Conservation (phyloP, 2,797 vertebrate genomes). For the Eupleurogrammus muticus region DNA sequence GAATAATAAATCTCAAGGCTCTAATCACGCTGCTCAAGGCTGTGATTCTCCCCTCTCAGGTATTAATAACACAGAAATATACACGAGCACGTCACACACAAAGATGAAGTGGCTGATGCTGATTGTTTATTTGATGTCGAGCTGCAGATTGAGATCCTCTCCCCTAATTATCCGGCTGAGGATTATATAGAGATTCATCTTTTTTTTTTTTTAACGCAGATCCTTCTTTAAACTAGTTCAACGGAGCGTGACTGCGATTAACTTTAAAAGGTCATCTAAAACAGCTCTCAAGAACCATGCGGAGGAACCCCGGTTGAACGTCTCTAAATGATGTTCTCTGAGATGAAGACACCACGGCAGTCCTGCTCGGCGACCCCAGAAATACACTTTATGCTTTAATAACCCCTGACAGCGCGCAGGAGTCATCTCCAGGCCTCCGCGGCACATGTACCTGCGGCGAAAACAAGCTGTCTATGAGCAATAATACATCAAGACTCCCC, state of each 20-base stretch:
- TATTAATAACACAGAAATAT: constrained; percentile 57
- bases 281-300: constrained; percentile 69
- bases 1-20: constrained; percentile 61
- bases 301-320: constrained; percentile 76
- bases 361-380: constrained; percentile 66
- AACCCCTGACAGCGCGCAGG: constrained; percentile 69
- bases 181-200: constrained; percentile 36
- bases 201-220: neutral
- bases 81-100: constrained; percentile 40
- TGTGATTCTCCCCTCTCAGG: constrained; percentile 53
- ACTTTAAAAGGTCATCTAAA: constrained; percentile 80
- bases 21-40: constrained; percentile 58
- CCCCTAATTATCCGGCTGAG: constrained; percentile 57
- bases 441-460: constrained; percentile 72
- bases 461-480: constrained; percentile 49
- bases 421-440: constrained; percentile 60
- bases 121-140: constrained; percentile 64
- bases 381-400: constrained; percentile 74
- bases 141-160: constrained; percentile 24
- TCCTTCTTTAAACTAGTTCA: constrained; percentile 67
- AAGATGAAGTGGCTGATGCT: constrained; percentile 52
- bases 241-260: constrained; percentile 70
- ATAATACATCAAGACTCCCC: constrained; percentile 61
- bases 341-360: constrained; percentile 55
- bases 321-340: constrained; percentile 74